Conservation (phyloP, 2,888 invertebrate genomes). For the Pterostichus madidus region DNA sequence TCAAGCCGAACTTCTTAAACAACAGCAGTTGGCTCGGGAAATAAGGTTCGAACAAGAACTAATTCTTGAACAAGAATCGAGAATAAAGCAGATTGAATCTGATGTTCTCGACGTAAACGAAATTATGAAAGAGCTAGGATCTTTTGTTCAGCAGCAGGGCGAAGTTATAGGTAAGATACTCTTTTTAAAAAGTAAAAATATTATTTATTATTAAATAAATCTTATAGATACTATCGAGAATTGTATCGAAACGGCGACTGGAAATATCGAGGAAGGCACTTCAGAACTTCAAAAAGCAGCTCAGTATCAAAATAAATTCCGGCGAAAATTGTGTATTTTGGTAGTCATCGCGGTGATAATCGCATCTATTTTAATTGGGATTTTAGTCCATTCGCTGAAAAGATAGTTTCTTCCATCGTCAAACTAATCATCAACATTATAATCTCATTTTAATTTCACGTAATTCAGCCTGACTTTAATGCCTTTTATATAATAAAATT, state of each 20-base stretch:
- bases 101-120: slow-evolving; percentile 91
- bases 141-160: slow-evolving; percentile 86
- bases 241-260: slow-evolving; percentile 87
- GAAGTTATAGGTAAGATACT: slow-evolving; percentile 84
- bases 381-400: slow-evolving; percentile 81
- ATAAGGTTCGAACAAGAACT: slow-evolving; percentile 90
- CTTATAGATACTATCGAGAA: slow-evolving; percentile 89
- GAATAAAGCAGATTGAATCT: slow-evolving; percentile 89
- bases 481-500: slow-evolving; percentile 49
- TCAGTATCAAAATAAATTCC: slow-evolving; percentile 87
- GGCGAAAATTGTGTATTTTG: slow-evolving; percentile 87
- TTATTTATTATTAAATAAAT: neutral
- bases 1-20: slow-evolving; percentile 75
- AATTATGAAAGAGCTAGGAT: slow-evolving; percentile 88
- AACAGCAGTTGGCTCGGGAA: slow-evolving; percentile 78
- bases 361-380: slow-evolving; percentile 84
- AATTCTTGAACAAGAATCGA: slow-evolving; percentile 88
- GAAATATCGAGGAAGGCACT: slow-evolving; percentile 88
- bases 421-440: slow-evolving; percentile 13
- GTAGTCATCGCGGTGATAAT: slow-evolving; percentile 84
- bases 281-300: slow-evolving; percentile 90
- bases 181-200: neutral
- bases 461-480: slow-evolving; percentile 28
- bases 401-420: slow-evolving; percentile 59
- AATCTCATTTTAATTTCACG: slow-evolving; percentile 40